These are phyloP conservation scores for Bryconaethiops microstoma DNA, from an alignment of 2,797 vertebrate genomes.

Conservation along the genomic window DNA sequence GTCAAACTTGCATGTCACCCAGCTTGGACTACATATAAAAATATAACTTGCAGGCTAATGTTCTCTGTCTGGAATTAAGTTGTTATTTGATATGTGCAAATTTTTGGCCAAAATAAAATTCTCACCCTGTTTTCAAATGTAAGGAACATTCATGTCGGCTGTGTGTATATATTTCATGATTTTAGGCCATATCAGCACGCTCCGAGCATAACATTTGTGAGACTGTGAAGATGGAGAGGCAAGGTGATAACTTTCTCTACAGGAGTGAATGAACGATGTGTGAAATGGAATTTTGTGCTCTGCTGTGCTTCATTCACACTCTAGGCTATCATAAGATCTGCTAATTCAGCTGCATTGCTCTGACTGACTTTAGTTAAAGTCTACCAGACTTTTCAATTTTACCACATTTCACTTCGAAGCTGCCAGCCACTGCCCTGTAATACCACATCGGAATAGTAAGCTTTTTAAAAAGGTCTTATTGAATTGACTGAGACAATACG, in stretches of 20 bases:
- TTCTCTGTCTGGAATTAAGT: too few species aligned
- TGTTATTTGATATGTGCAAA: too few species aligned
- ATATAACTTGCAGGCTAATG: too few species aligned
- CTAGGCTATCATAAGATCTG: slow-evolving; percentile 56
- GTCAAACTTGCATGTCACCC: too few species aligned
- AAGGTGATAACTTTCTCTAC: slow-evolving; percentile 47
- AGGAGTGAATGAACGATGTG: slow-evolving; percentile 52
- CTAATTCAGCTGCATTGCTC: slow-evolving; percentile 57
- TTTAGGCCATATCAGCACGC: slow-evolving; percentile 26
- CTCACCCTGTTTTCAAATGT: too few species aligned
- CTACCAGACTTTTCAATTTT: slow-evolving; percentile 35
- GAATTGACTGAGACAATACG: background rate
- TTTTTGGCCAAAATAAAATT: too few species aligned
- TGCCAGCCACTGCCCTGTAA: slow-evolving; percentile 21
- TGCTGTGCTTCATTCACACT: slow-evolving; percentile 54
- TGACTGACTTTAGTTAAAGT: slow-evolving; percentile 54
- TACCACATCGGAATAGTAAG: background rate
- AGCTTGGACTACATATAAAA: too few species aligned
- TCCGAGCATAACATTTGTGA: slow-evolving; percentile 23
- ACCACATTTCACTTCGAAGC: slow-evolving; percentile 48
- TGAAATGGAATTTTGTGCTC: slow-evolving; percentile 59
- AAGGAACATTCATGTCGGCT: too few species aligned
- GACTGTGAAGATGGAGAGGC: slow-evolving; percentile 4
- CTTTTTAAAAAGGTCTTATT: background rate
- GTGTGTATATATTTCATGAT: background rate